Conservation (phyloP, 2,888 invertebrate species). For the Encarsia formosa region DNA sequence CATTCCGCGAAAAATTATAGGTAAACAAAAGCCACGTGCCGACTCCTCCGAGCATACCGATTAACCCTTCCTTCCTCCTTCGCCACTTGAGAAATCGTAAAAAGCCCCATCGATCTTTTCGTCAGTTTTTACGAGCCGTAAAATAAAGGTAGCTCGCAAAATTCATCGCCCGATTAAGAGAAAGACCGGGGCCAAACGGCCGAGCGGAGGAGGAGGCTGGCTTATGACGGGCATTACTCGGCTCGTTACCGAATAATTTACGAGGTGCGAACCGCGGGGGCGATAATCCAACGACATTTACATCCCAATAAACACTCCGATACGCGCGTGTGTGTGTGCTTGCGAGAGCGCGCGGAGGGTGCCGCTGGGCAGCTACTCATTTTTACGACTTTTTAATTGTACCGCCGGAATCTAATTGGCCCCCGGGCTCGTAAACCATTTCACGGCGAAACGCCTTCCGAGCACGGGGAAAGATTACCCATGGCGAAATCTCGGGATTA, state of each 20-base stretch:
- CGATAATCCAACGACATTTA: slow-evolving; percentile 53
- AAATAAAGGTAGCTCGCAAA: not conserved
- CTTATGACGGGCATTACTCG: slow-evolving; percentile 48
- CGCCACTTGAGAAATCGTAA: slow-evolving; percentile 25
- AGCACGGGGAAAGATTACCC: slow-evolving; percentile 1
- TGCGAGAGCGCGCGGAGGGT: not conserved
- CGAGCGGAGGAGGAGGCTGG: slow-evolving; percentile 5
- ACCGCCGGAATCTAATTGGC: slow-evolving; percentile 43
- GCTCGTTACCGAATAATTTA: slow-evolving; percentile 52
- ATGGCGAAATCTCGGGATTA: slow-evolving; percentile 18
- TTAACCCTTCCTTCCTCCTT: not conserved
- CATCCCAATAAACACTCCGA: slow-evolving; percentile 51
- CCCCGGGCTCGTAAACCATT: slow-evolving; percentile 44
- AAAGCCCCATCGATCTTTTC: slow-evolving; percentile 1
- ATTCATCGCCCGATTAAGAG: slow-evolving; percentile 20
- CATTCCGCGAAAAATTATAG: slow-evolving; percentile 19
- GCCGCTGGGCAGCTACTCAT: slow-evolving; percentile 29
- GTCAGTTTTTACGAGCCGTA: not conserved
- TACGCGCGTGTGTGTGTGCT: slow-evolving; percentile 27
- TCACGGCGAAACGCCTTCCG: slow-evolving; percentile 40
- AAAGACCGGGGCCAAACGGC: slow-evolving; percentile 19
- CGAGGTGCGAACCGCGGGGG: slow-evolving; percentile 51
- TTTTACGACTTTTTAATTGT: slow-evolving; percentile 50
- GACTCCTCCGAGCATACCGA: not conserved
- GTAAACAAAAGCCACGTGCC: slow-evolving; percentile 24